Evolutionary conservation across 2,113 vertebrate genomes (phyloP).

Genomic region (Callionymus lyra): DNA sequence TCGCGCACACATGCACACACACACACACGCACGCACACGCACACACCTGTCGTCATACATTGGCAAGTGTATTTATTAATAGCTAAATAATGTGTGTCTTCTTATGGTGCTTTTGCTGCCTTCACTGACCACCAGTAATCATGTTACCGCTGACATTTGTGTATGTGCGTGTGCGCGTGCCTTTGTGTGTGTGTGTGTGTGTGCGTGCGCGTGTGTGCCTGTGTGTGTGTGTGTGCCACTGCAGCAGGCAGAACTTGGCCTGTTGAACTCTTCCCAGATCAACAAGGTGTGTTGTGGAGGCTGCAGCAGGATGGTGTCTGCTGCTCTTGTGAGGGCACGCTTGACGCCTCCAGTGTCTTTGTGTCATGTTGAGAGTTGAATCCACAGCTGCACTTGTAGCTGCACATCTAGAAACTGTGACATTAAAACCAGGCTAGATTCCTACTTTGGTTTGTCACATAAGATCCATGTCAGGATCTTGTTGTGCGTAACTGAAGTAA

Average conservation of each 20-base stretch:
- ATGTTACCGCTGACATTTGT: conserved; percentile 10
- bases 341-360: neutral
- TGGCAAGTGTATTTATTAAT: no score
- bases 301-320: neutral
- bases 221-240: neutral
- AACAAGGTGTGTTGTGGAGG: neutral
- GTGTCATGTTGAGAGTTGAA: no score
- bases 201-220: neutral
- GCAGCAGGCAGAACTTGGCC: neutral
- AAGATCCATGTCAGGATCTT: no score
- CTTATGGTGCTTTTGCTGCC: conserved; percentile 4
- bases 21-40: neutral
- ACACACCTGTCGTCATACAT: neutral
- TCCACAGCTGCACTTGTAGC: no score
- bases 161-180: no score
- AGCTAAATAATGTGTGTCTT: neutral
- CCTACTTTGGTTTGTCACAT: no score
- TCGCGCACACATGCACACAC: neutral
- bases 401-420: no score
- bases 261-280: neutral
- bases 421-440: no score
- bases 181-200: neutral
- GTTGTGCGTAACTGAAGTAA: no score
- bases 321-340: neutral
- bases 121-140: conserved; percentile 14